Percentiles rank a stretch among this genome's conserved stretches.
Conservation (phyloP, 1,140 invertebrate species). For the Saccostrea glomerata region DNA sequence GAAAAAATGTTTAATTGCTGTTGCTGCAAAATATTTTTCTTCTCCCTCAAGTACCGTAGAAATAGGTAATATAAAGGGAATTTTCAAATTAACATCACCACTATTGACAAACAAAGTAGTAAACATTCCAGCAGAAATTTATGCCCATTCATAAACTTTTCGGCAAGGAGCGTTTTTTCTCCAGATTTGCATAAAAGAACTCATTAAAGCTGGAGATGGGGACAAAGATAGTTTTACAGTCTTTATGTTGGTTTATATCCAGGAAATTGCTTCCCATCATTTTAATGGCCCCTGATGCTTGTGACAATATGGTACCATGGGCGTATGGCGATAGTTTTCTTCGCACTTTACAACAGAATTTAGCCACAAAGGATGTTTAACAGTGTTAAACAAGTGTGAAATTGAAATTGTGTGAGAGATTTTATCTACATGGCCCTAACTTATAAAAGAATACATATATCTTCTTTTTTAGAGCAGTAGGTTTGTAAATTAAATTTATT, state of each 20-base stretch:
- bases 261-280: slow-evolving; percentile 33
- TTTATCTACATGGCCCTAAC: background rate
- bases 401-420: slow-evolving; percentile 8
- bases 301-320: slow-evolving; percentile 11
- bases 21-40: too few relatives aligned
- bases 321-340: background rate
- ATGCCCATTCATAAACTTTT: slow-evolving; percentile 23
- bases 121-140: background rate
- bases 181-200: slow-evolving; percentile 16
- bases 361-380: slow-evolving; percentile 1
- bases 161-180: background rate
- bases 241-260: slow-evolving; percentile 7
- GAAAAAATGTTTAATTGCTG: background rate
- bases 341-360: background rate
- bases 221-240: slow-evolving; percentile 18
- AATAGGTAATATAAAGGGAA: too few relatives aligned
- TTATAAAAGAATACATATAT: slow-evolving; percentile 1
- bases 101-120: background rate
- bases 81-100: too few relatives aligned
- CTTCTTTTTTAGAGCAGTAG: background rate
- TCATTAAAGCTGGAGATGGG: slow-evolving; percentile 6
- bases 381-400: slow-evolving; percentile 10
- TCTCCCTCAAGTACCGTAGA: too few relatives aligned
- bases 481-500: slow-evolving; percentile 1
- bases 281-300: background rate